Evolutionary conservation across 2,888 invertebrate genomes (phyloP).

Genomic region (Sturmia bella): DNA sequence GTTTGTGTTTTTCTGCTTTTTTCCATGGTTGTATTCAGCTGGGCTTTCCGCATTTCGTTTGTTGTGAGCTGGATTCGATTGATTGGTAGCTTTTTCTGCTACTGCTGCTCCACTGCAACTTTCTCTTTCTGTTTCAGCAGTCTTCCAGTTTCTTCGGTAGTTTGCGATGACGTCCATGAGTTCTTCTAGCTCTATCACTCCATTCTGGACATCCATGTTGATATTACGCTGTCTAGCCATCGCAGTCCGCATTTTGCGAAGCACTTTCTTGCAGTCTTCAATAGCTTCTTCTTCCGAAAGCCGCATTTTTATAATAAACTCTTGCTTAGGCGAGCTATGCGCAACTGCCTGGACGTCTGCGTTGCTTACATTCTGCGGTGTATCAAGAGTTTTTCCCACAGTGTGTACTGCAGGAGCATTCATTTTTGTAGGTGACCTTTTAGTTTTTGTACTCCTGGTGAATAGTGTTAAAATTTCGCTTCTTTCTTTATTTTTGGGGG

Average conservation of each 20-base stretch:
- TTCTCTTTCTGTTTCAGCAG: background rate
- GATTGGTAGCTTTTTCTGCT: too few relatives aligned
- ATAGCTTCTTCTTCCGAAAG: background rate
- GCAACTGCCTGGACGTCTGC: background rate
- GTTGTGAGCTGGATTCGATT: too few relatives aligned
- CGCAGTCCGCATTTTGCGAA: constrained; percentile 1
- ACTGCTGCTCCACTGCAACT: too few relatives aligned
- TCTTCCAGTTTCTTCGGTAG: constrained; percentile 32
- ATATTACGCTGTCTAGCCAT: constrained; percentile 19
- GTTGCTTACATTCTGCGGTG: too few relatives aligned
- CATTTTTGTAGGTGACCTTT: too few relatives aligned
- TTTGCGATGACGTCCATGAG: background rate
- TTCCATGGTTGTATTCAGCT: constrained; percentile 2
- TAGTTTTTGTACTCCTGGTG: too few relatives aligned
- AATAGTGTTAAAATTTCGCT: too few relatives aligned
- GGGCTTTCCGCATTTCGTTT: constrained; percentile 22
- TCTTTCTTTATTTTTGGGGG: too few relatives aligned
- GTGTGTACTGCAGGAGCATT: too few relatives aligned
- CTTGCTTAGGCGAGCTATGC: background rate
- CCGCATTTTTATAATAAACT: background rate
- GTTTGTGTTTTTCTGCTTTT: background rate
- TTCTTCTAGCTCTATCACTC: constrained; percentile 16
- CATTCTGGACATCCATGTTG: too few relatives aligned
- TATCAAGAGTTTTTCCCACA: too few relatives aligned
- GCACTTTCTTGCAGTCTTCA: background rate